A percentile compares a stretch with the other conserved stretches of the same genome.
phyloP scores from a whole-genome alignment of 1,140 invertebrate genomes.

The Ostrea denselamellosa region DNA sequence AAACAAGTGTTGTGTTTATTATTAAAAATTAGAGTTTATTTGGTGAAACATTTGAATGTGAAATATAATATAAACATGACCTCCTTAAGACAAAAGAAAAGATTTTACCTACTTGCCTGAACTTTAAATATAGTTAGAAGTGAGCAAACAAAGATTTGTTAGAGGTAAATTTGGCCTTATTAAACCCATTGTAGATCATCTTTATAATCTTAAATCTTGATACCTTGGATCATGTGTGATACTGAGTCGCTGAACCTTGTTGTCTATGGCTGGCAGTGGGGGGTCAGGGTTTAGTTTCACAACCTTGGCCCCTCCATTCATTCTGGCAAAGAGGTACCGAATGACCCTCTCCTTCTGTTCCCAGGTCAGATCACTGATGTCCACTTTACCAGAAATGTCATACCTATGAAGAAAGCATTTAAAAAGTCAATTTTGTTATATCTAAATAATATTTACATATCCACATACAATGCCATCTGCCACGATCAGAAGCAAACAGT shows the following conservation, averaged over 20 bases:
- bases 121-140: too few relatives aligned
- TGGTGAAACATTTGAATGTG: too few relatives aligned
- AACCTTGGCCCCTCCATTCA: conserved; percentile 71
- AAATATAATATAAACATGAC: too few relatives aligned
- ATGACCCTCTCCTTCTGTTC: conserved; percentile 79
- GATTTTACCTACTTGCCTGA: too few relatives aligned
- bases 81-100: too few relatives aligned
- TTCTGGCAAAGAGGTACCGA: conserved; percentile 77
- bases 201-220: not conserved
- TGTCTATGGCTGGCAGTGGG: conserved; percentile 62
- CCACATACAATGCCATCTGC: not conserved
- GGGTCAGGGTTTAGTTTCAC: conserved; percentile 54
- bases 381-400: conserved; percentile 71
- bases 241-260: conserved; percentile 56
- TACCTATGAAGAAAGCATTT: conserved; percentile 63
- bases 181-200: too few relatives aligned
- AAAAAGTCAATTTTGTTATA: not conserved
- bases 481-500: too few relatives aligned
- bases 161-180: too few relatives aligned
- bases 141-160: too few relatives aligned
- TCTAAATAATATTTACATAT: not conserved
- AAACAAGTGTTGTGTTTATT: too few relatives aligned
- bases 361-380: conserved; percentile 78
- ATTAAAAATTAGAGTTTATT: too few relatives aligned
- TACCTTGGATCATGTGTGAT: conserved; percentile 60